Conservation (phyloP, 1,140 invertebrate genomes). For the Meloidogyne floridensis region DNA sequence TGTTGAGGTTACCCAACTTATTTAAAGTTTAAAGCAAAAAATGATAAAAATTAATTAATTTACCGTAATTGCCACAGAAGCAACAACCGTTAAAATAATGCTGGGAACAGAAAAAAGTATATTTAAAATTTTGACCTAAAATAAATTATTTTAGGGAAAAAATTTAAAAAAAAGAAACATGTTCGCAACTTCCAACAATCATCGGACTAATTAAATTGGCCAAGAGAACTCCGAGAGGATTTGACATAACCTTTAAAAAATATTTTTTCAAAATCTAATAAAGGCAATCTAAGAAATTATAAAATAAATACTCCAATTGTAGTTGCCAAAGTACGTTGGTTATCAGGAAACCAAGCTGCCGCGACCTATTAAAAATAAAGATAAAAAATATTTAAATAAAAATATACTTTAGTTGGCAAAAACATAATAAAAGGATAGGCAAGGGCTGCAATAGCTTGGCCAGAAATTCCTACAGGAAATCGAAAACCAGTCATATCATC, state of each 20-base stretch:
- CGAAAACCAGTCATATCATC: conserved; percentile 28
- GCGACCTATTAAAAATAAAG: conserved; percentile 48
- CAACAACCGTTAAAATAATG: conserved; percentile 51
- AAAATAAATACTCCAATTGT: conserved; percentile 49
- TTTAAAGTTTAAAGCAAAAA: too few species aligned
- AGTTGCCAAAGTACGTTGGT: conserved; percentile 62
- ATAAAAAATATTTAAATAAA: not conserved
- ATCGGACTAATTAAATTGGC: conserved; percentile 58
- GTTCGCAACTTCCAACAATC: conserved; percentile 43
- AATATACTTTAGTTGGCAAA: conserved; percentile 57
- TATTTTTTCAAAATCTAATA: not conserved
- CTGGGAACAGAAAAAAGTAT: conserved; percentile 54
- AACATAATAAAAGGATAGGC: conserved; percentile 66
- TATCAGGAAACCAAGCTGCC: conserved; percentile 63
- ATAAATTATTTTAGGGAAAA: not conserved
- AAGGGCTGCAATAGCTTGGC: conserved; percentile 62
- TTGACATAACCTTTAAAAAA: conserved; percentile 55
- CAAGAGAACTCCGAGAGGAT: conserved; percentile 62
- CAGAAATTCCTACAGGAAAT: conserved; percentile 60
- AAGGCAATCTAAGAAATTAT: not conserved
- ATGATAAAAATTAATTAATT: not conserved
- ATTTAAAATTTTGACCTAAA: conserved; percentile 46
- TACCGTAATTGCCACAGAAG: conserved; percentile 52
- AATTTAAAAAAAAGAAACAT: not conserved
- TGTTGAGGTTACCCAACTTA: too few species aligned